phyloP scores from a whole-genome alignment of 1,140 invertebrate species.

The Drosophila pallidifrons region DNA sequence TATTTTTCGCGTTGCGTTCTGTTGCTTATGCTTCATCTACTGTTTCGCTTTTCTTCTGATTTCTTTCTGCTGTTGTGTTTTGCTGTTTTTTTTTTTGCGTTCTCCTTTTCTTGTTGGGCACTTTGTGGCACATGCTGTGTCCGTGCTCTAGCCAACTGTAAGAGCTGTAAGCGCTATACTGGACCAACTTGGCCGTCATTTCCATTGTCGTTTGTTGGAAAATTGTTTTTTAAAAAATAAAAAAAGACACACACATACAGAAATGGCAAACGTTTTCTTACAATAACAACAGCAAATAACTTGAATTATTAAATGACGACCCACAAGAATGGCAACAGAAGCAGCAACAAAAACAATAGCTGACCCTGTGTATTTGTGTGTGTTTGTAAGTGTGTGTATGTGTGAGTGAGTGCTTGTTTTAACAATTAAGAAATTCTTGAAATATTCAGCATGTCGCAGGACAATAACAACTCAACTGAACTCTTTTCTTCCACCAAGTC shows the following conservation, averaged over 20 bases:
- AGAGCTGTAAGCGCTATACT: slow-evolving; percentile 7
- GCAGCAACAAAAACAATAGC: slow-evolving; percentile 14
- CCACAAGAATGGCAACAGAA: slow-evolving; percentile 52
- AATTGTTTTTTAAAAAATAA: slow-evolving; percentile 77
- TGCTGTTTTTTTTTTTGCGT: not conserved
- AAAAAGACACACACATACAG: slow-evolving; percentile 39
- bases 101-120: slow-evolving; percentile 29
- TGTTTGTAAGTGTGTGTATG: not conserved
- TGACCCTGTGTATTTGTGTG: slow-evolving; percentile 22
- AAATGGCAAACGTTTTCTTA: slow-evolving; percentile 44
- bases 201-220: slow-evolving; percentile 65
- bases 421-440: slow-evolving; percentile 79
- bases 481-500: slow-evolving; percentile 27
- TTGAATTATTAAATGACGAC: slow-evolving; percentile 74
- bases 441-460: slow-evolving; percentile 60
- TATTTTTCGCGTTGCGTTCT: slow-evolving; percentile 67
- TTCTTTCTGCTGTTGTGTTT: slow-evolving; percentile 25
- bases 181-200: slow-evolving; percentile 64
- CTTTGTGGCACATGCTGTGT: slow-evolving; percentile 76
- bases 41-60: slow-evolving; percentile 57
- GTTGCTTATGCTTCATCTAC: slow-evolving; percentile 78
- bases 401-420: slow-evolving; percentile 41
- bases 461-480: slow-evolving; percentile 36
- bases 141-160: slow-evolving; percentile 51
- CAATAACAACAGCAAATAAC: slow-evolving; percentile 41